A percentile compares a stretch with the other conserved stretches of the same genome.
phyloP scores from a whole-genome alignment of 1,140 invertebrate species.

The Lasioglossum albipes region DNA sequence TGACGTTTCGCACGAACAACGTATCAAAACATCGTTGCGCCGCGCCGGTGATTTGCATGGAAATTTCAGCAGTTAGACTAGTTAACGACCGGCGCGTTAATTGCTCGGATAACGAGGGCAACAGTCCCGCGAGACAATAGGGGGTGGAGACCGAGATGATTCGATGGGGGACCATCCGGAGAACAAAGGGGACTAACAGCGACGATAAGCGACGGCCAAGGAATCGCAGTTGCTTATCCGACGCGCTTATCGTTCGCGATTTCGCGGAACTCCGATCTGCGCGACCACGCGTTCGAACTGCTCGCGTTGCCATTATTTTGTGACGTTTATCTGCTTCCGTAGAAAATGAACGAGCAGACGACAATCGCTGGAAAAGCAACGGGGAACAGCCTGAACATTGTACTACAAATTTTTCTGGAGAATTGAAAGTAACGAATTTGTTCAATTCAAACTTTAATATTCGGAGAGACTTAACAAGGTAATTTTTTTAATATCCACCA shows the following conservation, averaged over 20 bases:
- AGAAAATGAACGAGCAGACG: background rate
- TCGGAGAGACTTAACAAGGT: too few species aligned
- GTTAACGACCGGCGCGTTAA: constrained; percentile 41
- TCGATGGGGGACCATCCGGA: background rate
- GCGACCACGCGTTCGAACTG: constrained; percentile 29
- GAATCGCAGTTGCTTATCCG: constrained; percentile 38
- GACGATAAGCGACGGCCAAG: constrained; percentile 4
- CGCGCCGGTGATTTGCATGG: constrained; percentile 19
- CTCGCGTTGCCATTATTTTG: background rate
- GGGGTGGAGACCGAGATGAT: background rate
- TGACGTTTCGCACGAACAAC: background rate
- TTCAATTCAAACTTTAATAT: too few species aligned
- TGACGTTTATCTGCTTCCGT: constrained; percentile 21
- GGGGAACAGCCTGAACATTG: background rate
- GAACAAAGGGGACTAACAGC: constrained; percentile 39
- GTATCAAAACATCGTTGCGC: constrained; percentile 3
- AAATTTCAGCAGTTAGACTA: constrained; percentile 35
- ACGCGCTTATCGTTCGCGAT: constrained; percentile 55
- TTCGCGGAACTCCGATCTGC: constrained; percentile 53
- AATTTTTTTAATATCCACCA: too few species aligned
- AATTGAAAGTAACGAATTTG: too few species aligned
- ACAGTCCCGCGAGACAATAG: constrained; percentile 41
- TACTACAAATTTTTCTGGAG: too few species aligned
- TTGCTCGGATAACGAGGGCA: constrained; percentile 48
- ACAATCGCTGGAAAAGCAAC: background rate